Percentiles rank a stretch among this genome's conserved stretches.
These are phyloP conservation scores for Melanerpes aurifrons DNA, from an alignment of 2,113 vertebrate genomes.

Conservation along the genomic window DNA sequence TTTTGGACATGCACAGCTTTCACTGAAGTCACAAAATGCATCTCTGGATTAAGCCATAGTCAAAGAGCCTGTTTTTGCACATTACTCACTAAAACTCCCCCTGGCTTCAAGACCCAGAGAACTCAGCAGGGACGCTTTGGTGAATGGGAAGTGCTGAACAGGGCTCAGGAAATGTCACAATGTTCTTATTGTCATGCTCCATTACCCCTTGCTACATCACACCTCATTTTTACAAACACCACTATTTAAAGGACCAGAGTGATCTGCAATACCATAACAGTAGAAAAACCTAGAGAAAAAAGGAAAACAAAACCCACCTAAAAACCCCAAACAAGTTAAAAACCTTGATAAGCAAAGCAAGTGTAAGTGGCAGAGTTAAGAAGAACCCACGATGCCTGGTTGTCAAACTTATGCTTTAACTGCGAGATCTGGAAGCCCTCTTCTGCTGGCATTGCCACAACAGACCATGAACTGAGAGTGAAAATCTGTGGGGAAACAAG, in stretches of 20 bases:
- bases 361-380: conserved; percentile 55
- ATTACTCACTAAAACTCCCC: conserved; percentile 26
- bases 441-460: conserved; percentile 71
- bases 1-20: conserved; percentile 32
- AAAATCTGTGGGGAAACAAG: conserved; percentile 73
- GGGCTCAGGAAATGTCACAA: conserved; percentile 24
- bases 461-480: conserved; percentile 70
- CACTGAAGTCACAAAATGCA: conserved; percentile 20
- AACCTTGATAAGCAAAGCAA: conserved; percentile 48
- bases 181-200: conserved; percentile 8
- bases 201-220: conserved; percentile 12
- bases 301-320: not conserved
- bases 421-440: conserved; percentile 64
- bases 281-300: conserved; percentile 36
- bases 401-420: conserved; percentile 71
- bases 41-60: conserved; percentile 16
- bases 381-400: conserved; percentile 66
- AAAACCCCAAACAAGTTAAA: not conserved
- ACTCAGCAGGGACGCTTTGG: conserved; percentile 14
- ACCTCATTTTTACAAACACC: conserved; percentile 55
- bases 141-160: conserved; percentile 41
- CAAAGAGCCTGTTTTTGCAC: conserved; percentile 41
- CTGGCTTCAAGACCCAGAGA: not conserved
- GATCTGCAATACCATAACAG: not conserved
- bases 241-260: conserved; percentile 32